Percentiles rank a stretch among this genome's conserved stretches.
Conservation (phyloP, 2,888 invertebrate genomes). For the Anaspis maculata region DNA sequence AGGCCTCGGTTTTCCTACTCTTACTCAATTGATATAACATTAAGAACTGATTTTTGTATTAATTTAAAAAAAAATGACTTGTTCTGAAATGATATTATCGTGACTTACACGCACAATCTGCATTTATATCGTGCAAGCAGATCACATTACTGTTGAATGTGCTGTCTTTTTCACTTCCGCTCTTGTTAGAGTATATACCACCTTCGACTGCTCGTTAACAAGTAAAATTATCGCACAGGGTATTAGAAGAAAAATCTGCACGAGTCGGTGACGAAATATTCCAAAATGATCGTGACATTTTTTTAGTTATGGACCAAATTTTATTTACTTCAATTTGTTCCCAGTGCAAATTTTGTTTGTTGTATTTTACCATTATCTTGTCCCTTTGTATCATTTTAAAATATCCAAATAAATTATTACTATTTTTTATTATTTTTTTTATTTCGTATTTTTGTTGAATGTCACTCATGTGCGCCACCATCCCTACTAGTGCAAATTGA, state of each 20-base stretch:
- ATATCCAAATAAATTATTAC: background rate
- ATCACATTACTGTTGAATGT: too few species aligned
- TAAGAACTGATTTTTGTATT: constrained; percentile 1
- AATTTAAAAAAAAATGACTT: constrained; percentile 6
- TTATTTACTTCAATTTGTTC: background rate
- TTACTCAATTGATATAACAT: constrained; percentile 4
- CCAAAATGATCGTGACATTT: background rate
- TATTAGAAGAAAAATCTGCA: constrained; percentile 4
- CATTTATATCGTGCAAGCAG: constrained; percentile 3
- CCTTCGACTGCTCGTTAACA: too few species aligned
- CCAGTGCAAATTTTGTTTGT: background rate
- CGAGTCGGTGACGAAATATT: constrained; percentile 1
- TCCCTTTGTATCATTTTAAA: background rate
- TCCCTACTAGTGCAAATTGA: too few species aligned
- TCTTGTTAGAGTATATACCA: too few species aligned
- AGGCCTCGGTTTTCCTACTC: constrained; percentile 13
- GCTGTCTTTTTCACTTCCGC: too few species aligned
- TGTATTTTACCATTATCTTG: background rate
- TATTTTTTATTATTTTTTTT: background rate
- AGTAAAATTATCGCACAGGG: constrained; percentile 8
- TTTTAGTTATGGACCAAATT: background rate
- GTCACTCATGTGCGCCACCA: too few species aligned
- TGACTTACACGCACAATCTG: constrained; percentile 2
- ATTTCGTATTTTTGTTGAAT: too few species aligned
- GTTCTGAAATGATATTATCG: background rate